Evolutionary conservation across 2,113 vertebrate genomes (phyloP).

Genomic region (Hyla sarda): DNA sequence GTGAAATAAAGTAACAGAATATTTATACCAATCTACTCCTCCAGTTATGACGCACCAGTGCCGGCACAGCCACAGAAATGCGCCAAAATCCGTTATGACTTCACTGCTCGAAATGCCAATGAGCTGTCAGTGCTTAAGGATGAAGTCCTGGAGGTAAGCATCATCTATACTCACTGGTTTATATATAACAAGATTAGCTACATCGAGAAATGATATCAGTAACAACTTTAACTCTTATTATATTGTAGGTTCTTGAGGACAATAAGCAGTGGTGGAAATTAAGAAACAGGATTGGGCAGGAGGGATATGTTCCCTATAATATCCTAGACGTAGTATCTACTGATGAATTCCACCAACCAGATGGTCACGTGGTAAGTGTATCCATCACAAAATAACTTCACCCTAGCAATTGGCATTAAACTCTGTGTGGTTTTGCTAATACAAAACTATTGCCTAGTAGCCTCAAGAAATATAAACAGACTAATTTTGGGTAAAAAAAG

Average conservation of each 20-base stretch:
- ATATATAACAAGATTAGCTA: neutral
- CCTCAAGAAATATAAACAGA: too few species aligned
- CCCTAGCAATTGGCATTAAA: too few species aligned
- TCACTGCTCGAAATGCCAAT: conserved; percentile 89
- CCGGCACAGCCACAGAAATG: conserved; percentile 74
- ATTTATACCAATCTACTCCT: too few species aligned
- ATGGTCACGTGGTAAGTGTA: conserved; percentile 15
- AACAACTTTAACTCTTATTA: neutral
- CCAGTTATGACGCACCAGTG: conserved; percentile 74
- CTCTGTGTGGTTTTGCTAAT: too few species aligned
- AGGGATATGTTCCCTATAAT: conserved; percentile 89
- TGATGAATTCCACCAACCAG: conserved; percentile 71
- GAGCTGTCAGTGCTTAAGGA: conserved; percentile 93
- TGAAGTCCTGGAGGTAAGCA: conserved; percentile 88
- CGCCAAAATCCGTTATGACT: conserved; percentile 90
- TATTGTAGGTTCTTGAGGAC: conserved; percentile 86
- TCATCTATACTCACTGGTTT: neutral
- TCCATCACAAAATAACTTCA: neutral
- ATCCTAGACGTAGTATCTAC: conserved; percentile 82
- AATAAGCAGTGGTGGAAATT: conserved; percentile 96
- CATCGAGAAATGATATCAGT: neutral
- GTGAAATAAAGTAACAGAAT: too few species aligned
- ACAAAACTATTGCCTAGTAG: too few species aligned
- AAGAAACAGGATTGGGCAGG: conserved; percentile 87
- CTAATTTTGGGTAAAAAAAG: too few species aligned